Percentiles rank a stretch among this genome's conserved stretches.
These are phyloP conservation scores for Ctenoplectra terminalis DNA, from an alignment of 1,140 invertebrate species.

Conservation along the genomic window DNA sequence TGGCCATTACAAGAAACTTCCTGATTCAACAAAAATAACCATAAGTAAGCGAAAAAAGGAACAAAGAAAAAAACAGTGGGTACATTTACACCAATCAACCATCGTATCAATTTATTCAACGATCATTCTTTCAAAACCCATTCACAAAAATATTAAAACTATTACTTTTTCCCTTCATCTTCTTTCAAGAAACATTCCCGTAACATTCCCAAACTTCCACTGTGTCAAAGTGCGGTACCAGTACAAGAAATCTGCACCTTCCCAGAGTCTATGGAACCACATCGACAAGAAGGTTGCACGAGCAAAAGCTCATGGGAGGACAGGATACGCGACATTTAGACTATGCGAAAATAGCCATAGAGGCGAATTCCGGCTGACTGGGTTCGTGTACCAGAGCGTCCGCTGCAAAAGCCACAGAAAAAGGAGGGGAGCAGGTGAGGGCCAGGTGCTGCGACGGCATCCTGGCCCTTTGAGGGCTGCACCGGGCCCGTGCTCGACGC, in stretches of 20 bases:
- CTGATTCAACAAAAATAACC: no score
- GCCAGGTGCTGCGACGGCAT: conserved; percentile 64
- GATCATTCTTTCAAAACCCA: no score
- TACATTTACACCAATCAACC: no score
- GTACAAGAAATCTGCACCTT: neutral
- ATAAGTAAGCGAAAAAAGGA: no score
- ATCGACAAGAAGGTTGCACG: neutral
- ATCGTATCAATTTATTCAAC: no score
- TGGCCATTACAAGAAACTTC: no score
- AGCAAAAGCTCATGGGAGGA: neutral
- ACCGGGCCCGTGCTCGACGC: conserved; percentile 71
- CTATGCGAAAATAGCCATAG: conserved; percentile 34
- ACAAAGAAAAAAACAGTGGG: no score
- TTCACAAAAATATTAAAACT: neutral
- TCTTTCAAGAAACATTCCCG: neutral
- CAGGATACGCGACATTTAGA: conserved; percentile 18
- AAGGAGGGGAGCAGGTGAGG: conserved; percentile 74
- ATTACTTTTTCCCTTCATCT: neutral
- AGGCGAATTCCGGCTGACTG: conserved; percentile 70
- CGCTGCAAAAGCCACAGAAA: conserved; percentile 59
- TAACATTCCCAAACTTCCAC: neutral
- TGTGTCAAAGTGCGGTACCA: neutral
- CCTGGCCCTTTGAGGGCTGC: conserved; percentile 71
- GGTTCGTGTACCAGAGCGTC: conserved; percentile 41
- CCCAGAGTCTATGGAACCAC: neutral